Conservation (phyloP, 2,888 invertebrate genomes). For the Hyppa rectilinea region DNA sequence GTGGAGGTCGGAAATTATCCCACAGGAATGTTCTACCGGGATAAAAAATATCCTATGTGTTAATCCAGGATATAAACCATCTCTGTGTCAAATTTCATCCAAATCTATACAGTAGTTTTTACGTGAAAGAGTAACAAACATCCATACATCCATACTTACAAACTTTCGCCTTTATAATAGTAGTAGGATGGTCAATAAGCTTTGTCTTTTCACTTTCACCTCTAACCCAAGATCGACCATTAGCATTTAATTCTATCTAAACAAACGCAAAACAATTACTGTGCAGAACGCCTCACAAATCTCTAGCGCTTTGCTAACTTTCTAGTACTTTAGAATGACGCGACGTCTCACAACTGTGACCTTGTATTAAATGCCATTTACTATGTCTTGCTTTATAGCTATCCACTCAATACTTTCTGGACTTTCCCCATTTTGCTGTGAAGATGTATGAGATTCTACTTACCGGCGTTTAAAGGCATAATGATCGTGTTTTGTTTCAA, state of each 20-base stretch:
- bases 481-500: slow-evolving; percentile 26
- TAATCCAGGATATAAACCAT: too few relatives aligned
- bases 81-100: too few relatives aligned
- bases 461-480: slow-evolving; percentile 10
- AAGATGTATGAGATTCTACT: slow-evolving; percentile 13
- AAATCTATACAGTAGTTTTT: too few relatives aligned
- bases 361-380: slow-evolving; percentile 62
- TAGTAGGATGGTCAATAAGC: neutral
- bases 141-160: too few relatives aligned
- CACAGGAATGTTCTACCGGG: too few relatives aligned
- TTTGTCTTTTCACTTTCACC: slow-evolving; percentile 1
- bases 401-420: slow-evolving; percentile 31
- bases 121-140: too few relatives aligned
- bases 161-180: too few relatives aligned
- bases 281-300: slow-evolving; percentile 18
- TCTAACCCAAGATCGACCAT: neutral
- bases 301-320: slow-evolving; percentile 45
- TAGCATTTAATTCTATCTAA: slow-evolving; percentile 24
- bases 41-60: too few relatives aligned
- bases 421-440: slow-evolving; percentile 54
- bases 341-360: slow-evolving; percentile 59
- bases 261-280: slow-evolving; percentile 34
- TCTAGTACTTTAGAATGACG: slow-evolving; percentile 54
- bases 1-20: too few relatives aligned
- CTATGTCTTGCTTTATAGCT: slow-evolving; percentile 39